Conservation (phyloP, 2,113 vertebrate genomes). For the Bucco capensis region DNA sequence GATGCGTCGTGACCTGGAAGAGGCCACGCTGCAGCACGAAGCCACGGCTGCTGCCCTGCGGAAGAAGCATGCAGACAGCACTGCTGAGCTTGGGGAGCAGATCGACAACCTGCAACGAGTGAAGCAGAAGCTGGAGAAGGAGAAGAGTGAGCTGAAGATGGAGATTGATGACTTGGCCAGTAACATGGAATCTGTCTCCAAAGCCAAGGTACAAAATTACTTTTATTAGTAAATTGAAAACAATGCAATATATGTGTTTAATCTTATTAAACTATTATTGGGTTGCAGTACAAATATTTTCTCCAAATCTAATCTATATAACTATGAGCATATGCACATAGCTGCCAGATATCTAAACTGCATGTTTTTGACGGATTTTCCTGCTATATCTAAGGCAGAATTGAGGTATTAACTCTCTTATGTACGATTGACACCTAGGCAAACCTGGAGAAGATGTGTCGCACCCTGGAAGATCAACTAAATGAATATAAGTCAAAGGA, state of each 20-base stretch:
- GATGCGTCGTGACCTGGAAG: no score
- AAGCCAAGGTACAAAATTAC: conserved; percentile 64
- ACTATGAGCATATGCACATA: accelerated
- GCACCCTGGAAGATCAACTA: background rate
- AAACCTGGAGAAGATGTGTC: background rate
- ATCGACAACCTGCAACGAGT: conserved; percentile 31
- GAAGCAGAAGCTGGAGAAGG: conserved; percentile 92
- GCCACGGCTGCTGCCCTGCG: conserved; percentile 74
- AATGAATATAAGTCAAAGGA: background rate
- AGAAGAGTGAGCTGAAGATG: conserved; percentile 92
- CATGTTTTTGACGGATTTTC: background rate
- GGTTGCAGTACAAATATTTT: background rate
- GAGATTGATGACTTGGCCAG: conserved; percentile 84
- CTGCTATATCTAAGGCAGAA: background rate
- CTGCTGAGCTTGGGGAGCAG: background rate
- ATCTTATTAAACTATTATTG: background rate
- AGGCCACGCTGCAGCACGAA: conserved; percentile 37
- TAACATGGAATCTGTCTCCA: conserved; percentile 74
- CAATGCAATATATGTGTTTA: background rate
- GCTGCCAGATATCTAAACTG: background rate
- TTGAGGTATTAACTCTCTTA: background rate
- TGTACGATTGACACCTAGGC: background rate
- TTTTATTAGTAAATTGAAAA: background rate
- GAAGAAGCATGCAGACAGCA: conserved; percentile 77
- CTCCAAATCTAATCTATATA: background rate